Percentiles rank a stretch among this genome's conserved stretches.
Evolutionary conservation across 2,888 invertebrate species (phyloP).

Genomic region (Drosophila hamatofila): DNA sequence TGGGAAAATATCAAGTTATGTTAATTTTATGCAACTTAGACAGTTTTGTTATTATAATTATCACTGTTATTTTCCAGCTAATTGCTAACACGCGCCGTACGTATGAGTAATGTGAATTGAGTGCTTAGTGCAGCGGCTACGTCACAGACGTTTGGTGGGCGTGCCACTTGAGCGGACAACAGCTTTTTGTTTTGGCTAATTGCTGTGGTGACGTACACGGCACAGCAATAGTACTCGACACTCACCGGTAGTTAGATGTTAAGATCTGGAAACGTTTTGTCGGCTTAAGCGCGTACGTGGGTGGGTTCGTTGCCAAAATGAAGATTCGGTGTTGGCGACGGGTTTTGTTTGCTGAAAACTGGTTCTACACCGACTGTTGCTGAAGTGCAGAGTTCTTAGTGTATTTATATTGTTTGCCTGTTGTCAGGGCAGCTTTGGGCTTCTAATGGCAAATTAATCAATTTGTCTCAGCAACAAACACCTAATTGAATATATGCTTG

Average conservation of each 20-base stretch:
- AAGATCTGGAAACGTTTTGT: slow-evolving; percentile 25
- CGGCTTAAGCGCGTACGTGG: slow-evolving; percentile 31
- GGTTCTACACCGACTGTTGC: slow-evolving; percentile 61
- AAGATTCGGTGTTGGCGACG: slow-evolving; percentile 24
- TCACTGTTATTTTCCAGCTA: slow-evolving; percentile 30
- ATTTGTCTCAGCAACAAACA: slow-evolving; percentile 66
- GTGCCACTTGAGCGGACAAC: slow-evolving; percentile 59
- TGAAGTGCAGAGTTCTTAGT: slow-evolving; percentile 68
- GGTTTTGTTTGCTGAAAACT: slow-evolving; percentile 74
- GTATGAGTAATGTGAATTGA: slow-evolving; percentile 58
- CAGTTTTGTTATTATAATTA: slow-evolving; percentile 28
- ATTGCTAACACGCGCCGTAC: slow-evolving; percentile 72
- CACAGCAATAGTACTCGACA: slow-evolving; percentile 37
- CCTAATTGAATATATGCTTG: slow-evolving; percentile 64
- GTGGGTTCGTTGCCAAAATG: slow-evolving; percentile 36
- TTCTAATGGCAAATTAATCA: slow-evolving; percentile 65
- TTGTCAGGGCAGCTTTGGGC: slow-evolving; percentile 38
- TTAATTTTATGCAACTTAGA: slow-evolving; percentile 58
- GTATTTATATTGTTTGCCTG: slow-evolving; percentile 64
- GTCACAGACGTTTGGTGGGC: slow-evolving; percentile 68
- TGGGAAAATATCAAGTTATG: slow-evolving; percentile 71
- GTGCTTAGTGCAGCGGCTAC: slow-evolving; percentile 45
- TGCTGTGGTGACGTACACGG: slow-evolving; percentile 59
- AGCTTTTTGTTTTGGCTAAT: slow-evolving; percentile 48
- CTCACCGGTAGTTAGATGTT: slow-evolving; percentile 67